Percentiles rank a stretch among this genome's conserved stretches.
Conservation (phyloP, 2,113 vertebrate genomes). For the Gymnocephalus cernua region DNA sequence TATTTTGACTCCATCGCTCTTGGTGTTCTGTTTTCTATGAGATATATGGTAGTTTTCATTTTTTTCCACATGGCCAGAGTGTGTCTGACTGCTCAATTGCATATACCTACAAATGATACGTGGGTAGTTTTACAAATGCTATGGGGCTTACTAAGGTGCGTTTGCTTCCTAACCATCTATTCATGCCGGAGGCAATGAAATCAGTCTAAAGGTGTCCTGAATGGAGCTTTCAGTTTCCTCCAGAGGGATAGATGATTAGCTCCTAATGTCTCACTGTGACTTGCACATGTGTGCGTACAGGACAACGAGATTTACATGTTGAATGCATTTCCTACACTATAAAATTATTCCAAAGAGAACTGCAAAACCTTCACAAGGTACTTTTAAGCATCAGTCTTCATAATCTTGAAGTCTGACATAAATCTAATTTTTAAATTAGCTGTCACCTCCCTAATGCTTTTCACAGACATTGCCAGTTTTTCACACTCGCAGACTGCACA, state of each 20-base stretch:
- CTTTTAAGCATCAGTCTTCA: background rate
- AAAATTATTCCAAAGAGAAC: background rate
- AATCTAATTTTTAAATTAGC: background rate
- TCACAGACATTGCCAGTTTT: background rate
- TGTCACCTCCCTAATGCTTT: background rate
- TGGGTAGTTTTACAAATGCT: background rate
- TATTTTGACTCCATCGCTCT: background rate
- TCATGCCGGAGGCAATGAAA: background rate
- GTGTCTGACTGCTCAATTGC: background rate
- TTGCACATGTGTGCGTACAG: background rate
- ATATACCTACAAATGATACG: background rate
- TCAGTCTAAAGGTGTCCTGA: background rate
- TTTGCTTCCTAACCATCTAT: background rate
- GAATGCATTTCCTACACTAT: background rate
- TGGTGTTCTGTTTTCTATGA: background rate
- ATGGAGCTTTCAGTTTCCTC: background rate
- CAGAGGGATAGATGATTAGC: background rate
- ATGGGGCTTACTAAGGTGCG: background rate
- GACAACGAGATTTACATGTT: background rate
- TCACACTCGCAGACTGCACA: background rate
- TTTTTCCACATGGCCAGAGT: background rate
- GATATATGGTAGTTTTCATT: background rate
- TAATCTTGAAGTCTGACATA: background rate
- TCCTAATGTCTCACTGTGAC: background rate
- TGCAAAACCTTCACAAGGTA: background rate